These are phyloP conservation scores for Oreochromis tanganicae DNA, from an alignment of 2,113 vertebrate species.

Conservation along the genomic window DNA sequence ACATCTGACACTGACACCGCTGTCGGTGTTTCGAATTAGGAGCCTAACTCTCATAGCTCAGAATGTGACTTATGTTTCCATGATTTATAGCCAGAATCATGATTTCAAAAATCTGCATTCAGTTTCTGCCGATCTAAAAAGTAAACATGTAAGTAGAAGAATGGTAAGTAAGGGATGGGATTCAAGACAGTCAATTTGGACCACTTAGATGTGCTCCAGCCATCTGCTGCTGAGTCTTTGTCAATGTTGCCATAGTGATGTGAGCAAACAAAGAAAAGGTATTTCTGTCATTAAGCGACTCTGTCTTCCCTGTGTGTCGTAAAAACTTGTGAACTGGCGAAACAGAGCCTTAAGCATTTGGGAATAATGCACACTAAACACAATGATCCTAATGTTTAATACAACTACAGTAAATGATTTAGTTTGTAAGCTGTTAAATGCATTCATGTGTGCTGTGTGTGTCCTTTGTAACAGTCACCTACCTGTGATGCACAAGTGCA, in stretches of 20 bases:
- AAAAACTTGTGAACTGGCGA: not conserved
- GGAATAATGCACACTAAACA: not conserved
- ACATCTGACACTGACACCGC: not conserved
- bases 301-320: not conserved
- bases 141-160: not conserved
- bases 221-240: constrained; percentile 47
- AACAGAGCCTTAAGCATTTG: not conserved
- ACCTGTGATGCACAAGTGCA: not conserved
- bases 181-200: not conserved
- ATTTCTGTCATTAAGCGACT: constrained; percentile 31
- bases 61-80: not conserved
- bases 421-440: not conserved
- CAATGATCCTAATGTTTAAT: not conserved
- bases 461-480: not conserved
- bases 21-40: not conserved
- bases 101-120: not conserved
- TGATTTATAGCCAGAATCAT: not conserved
- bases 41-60: not conserved
- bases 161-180: not conserved
- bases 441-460: not conserved
- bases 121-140: not conserved
- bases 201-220: constrained; percentile 1
- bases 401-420: accelerated
- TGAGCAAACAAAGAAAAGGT: constrained; percentile 56
- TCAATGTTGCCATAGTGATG: constrained; percentile 46